A percentile compares a stretch with the other conserved stretches of the same genome.
phyloP scores from a whole-genome alignment of 2,888 invertebrate genomes.

The Zhengitettix transpicula region DNA sequence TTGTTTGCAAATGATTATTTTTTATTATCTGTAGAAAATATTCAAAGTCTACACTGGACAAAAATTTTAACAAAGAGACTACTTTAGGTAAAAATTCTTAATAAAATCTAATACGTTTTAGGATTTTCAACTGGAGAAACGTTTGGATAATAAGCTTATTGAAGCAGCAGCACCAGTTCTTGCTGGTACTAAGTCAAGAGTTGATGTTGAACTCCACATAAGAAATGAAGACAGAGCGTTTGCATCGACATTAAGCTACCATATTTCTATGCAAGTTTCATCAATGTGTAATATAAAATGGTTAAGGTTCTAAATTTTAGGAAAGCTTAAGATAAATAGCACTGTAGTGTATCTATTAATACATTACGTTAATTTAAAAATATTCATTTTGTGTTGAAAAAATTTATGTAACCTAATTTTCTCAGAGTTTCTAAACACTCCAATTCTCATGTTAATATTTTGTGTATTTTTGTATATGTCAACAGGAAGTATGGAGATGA shows the following conservation, averaged over 20 bases:
- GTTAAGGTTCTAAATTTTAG: too few species aligned
- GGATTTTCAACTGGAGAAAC: slow-evolving; percentile 74
- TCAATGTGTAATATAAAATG: not conserved
- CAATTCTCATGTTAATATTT: too few species aligned
- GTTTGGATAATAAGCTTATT: slow-evolving; percentile 62
- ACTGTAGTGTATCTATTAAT: too few species aligned
- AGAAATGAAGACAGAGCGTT: slow-evolving; percentile 87
- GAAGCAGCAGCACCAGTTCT: slow-evolving; percentile 56
- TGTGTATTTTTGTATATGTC: not conserved
- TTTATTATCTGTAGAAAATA: too few species aligned
- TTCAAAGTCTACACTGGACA: too few species aligned
- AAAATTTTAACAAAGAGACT: too few species aligned
- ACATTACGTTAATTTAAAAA: too few species aligned
- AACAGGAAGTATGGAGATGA: slow-evolving; percentile 68
- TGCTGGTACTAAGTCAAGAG: slow-evolving; percentile 47
- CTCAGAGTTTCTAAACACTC: too few species aligned
- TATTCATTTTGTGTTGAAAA: too few species aligned
- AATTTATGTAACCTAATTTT: not conserved
- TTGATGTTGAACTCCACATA: slow-evolving; percentile 62
- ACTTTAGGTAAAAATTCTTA: too few species aligned
- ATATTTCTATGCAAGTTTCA: slow-evolving; percentile 69
- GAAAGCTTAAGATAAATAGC: too few species aligned
- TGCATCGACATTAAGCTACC: slow-evolving; percentile 83
- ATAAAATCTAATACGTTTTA: slow-evolving; percentile 21
- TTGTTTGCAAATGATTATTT: not conserved